A percentile compares a stretch with the other conserved stretches of the same genome.
Evolutionary conservation across 1,140 invertebrate species (phyloP).

Genomic region (Papilio xuthus): DNA sequence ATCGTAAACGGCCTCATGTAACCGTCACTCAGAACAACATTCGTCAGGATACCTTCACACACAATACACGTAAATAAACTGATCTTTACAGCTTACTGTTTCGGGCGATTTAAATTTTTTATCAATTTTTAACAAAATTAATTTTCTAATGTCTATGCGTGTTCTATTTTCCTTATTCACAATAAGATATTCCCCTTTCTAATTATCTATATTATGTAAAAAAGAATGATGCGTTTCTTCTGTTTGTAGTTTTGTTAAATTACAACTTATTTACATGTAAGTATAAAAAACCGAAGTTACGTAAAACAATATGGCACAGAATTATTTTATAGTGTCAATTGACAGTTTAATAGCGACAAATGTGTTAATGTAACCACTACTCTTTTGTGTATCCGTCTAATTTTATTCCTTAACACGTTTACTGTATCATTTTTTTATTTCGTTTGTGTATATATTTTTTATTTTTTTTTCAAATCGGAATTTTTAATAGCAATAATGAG

Average conservation of each 20-base stretch:
- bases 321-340: too few species aligned
- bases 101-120: background rate
- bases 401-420: background rate
- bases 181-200: background rate
- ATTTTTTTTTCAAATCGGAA: background rate
- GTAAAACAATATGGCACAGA: too few species aligned
- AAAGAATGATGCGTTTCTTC: too few species aligned
- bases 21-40: slow-evolving; percentile 65
- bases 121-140: background rate
- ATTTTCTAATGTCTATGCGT: background rate
- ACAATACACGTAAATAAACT: slow-evolving; percentile 37
- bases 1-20: slow-evolving; percentile 74
- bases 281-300: too few species aligned
- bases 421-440: too few species aligned
- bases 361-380: too few species aligned
- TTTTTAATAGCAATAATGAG: slow-evolving; percentile 14
- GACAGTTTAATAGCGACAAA: too few species aligned
- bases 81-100: background rate
- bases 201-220: too few species aligned
- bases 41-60: slow-evolving; percentile 39
- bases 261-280: too few species aligned
- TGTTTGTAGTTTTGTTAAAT: too few species aligned
- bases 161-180: background rate
- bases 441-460: too few species aligned
- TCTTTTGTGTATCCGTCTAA: background rate